Evolutionary conservation across 2,797 vertebrate species (phyloP).

Genomic region (Propithecus deckenii): DNA sequence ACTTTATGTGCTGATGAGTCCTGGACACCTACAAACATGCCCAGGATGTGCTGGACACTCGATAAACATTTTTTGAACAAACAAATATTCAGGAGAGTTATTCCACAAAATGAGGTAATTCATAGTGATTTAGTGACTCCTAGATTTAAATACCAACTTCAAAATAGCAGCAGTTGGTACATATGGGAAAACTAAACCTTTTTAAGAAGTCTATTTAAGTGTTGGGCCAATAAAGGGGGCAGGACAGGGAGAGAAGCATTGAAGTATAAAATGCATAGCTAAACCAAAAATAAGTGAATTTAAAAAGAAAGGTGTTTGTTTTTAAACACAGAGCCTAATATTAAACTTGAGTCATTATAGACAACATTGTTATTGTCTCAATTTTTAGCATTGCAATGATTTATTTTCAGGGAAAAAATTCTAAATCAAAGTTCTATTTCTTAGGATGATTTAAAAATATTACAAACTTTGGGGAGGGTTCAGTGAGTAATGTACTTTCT

Average conservation of each 20-base stretch:
- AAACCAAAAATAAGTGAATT: constrained; percentile 50
- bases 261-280: constrained; percentile 58
- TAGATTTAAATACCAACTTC: constrained; percentile 64
- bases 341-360: constrained; percentile 50
- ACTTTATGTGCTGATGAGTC: background rate
- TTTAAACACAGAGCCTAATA: constrained; percentile 38
- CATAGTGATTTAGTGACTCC: constrained; percentile 40
- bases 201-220: background rate
- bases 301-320: background rate
- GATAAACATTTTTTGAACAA: background rate
- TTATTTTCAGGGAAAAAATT: constrained; percentile 42
- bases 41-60: background rate
- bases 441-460: constrained; percentile 28
- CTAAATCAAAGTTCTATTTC: constrained; percentile 50
- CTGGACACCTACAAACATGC: background rate
- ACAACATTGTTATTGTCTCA: constrained; percentile 42
- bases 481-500: background rate
- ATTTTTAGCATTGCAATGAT: background rate
- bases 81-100: background rate
- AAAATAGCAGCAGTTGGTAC: constrained; percentile 50
- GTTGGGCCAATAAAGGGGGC: background rate
- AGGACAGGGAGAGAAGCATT: background rate
- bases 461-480: background rate
- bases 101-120: constrained; percentile 25
- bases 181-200: background rate